phyloP scores from a whole-genome alignment of 2,797 vertebrate genomes.

The Hozukius guyotensis region DNA sequence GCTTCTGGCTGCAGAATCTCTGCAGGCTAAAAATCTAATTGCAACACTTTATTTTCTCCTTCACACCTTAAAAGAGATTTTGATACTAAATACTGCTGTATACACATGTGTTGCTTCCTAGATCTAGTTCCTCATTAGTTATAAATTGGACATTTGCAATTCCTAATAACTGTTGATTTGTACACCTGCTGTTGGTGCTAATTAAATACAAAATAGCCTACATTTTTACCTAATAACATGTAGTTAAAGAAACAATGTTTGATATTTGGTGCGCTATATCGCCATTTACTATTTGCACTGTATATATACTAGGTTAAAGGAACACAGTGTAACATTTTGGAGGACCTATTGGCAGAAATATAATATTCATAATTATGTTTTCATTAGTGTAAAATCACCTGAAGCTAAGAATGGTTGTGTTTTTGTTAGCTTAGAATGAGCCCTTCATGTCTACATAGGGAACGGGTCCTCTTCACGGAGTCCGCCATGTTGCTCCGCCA shows the following conservation, averaged over 20 bases:
- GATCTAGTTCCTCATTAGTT: background rate
- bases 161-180: background rate
- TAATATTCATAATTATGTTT: too few relatives aligned
- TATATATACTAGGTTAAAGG: too few relatives aligned
- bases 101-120: background rate
- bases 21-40: slow-evolving; percentile 4
- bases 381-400: rapidly evolving
- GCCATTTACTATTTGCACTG: too few relatives aligned
- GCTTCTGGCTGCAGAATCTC: background rate
- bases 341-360: too few relatives aligned
- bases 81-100: background rate
- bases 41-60: background rate
- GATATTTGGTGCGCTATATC: too few relatives aligned
- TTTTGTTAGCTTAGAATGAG: too few relatives aligned
- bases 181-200: background rate
- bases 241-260: too few relatives aligned
- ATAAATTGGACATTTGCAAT: background rate
- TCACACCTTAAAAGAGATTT: background rate
- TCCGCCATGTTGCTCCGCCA: too few relatives aligned
- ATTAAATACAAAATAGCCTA: background rate
- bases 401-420: too few relatives aligned
- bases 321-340: too few relatives aligned
- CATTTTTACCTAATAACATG: too few relatives aligned
- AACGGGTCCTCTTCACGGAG: rapidly evolving
- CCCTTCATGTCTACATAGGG: too few relatives aligned